Percentiles rank a stretch among this genome's conserved stretches.
Conservation (phyloP, 2,888 invertebrate genomes). For the Zaprionus lineosus region DNA sequence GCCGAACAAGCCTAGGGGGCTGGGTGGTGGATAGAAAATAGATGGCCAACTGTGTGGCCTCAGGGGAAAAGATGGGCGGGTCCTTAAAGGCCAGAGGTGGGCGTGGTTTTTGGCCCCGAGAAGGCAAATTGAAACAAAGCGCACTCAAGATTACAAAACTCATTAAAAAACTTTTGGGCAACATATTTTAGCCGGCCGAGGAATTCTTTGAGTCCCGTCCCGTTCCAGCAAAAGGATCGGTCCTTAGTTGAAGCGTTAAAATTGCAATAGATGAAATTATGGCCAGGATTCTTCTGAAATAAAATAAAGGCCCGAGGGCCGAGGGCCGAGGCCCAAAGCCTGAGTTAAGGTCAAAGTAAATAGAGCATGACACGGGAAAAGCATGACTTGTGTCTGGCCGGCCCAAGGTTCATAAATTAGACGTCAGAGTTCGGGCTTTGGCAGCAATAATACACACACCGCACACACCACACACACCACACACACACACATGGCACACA, state of each 20-base stretch:
- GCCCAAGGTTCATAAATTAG: constrained; percentile 71
- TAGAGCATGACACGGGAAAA: constrained; percentile 43
- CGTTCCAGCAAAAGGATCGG: constrained; percentile 16
- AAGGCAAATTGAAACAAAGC: constrained; percentile 43
- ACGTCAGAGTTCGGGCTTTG: constrained; percentile 66
- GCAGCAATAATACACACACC: constrained; percentile 38
- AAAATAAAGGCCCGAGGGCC: too few relatives aligned
- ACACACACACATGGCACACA: background rate
- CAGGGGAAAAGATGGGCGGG: background rate
- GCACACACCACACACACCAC: too few relatives aligned
- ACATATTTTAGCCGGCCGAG: constrained; percentile 43
- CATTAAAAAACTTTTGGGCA: constrained; percentile 71
- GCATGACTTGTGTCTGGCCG: constrained; percentile 43
- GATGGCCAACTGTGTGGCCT: background rate
- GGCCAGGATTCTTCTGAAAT: too few relatives aligned
- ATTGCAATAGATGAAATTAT: constrained; percentile 31
- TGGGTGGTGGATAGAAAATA: background rate
- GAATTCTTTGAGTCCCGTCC: constrained; percentile 30
- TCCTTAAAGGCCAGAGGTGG: too few relatives aligned
- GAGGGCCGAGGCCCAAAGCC: too few relatives aligned
- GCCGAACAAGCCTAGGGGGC: constrained; percentile 18
- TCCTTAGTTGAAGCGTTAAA: constrained; percentile 16
- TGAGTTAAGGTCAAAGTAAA: constrained; percentile 28
- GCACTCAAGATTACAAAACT: constrained; percentile 72
- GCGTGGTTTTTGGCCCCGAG: too few relatives aligned